Conservation (phyloP, 2,797 vertebrate species). For the Tachyglossus aculeatus region DNA sequence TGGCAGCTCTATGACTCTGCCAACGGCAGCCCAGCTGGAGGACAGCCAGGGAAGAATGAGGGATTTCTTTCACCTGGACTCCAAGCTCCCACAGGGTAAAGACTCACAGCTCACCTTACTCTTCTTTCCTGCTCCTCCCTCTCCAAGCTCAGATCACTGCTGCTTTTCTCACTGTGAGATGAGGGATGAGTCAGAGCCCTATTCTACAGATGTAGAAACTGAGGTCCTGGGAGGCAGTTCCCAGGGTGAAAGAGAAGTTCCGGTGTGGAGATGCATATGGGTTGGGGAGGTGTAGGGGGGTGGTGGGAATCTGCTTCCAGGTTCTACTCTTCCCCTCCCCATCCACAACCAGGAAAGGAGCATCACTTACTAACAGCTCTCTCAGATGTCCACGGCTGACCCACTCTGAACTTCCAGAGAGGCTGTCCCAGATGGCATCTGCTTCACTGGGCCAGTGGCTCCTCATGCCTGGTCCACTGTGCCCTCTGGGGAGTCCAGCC, state of each 20-base stretch:
- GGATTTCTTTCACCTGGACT: too few species aligned
- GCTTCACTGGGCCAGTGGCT: too few species aligned
- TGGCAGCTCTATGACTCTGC: too few species aligned
- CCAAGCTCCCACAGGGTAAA: too few species aligned
- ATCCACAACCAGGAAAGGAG: background rate
- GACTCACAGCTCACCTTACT: too few species aligned
- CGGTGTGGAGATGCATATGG: too few species aligned
- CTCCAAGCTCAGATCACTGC: too few species aligned
- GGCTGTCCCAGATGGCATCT: background rate
- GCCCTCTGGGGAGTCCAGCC: background rate
- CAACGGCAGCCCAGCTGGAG: background rate
- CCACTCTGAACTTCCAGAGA: background rate
- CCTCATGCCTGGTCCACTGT: background rate
- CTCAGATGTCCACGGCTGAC: background rate
- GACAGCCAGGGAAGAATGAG: background rate
- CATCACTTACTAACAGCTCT: background rate
- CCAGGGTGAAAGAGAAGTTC: too few species aligned
- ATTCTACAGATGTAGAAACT: background rate
- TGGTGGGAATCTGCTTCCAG: background rate
- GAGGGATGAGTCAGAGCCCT: too few species aligned
- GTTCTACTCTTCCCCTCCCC: background rate
- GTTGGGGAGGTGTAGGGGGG: too few species aligned
- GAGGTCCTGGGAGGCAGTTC: background rate
- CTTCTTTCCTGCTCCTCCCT: too few species aligned
- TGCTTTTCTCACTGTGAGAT: too few species aligned